Evolutionary conservation across 2,113 vertebrate species (phyloP).

Genomic region (Hippopotamus amphibius): DNA sequence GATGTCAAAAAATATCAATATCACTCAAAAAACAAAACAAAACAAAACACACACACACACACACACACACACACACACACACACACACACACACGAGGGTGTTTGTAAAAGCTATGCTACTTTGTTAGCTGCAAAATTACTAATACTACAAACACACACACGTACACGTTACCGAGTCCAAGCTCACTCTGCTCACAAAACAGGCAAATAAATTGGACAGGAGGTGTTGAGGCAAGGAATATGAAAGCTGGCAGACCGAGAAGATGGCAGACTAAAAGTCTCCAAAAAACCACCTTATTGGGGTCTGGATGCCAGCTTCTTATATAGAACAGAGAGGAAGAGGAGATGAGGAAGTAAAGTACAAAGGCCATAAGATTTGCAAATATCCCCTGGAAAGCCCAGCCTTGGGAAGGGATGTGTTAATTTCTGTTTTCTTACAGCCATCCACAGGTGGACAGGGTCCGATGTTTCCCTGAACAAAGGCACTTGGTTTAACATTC

Average conservation of each 20-base stretch:
- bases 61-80: no score
- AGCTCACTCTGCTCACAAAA: background rate
- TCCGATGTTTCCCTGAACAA: no score
- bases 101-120: background rate
- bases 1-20: conserved; percentile 79
- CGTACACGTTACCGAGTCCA: background rate
- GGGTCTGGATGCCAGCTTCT: background rate
- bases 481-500: no score
- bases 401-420: background rate
- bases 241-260: background rate
- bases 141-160: background rate
- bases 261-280: background rate
- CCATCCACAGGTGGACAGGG: no score
- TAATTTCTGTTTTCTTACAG: background rate
- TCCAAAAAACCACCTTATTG: background rate
- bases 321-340: background rate
- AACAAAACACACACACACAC: background rate
- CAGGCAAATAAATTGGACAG: background rate
- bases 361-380: background rate
- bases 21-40: background rate
- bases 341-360: background rate
- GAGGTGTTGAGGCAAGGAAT: background rate
- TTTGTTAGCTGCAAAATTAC: background rate
- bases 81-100: background rate
- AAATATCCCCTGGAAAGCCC: background rate